Evolutionary conservation across 2,888 invertebrate genomes (phyloP).

Genomic region (Drosophila anomalata): DNA sequence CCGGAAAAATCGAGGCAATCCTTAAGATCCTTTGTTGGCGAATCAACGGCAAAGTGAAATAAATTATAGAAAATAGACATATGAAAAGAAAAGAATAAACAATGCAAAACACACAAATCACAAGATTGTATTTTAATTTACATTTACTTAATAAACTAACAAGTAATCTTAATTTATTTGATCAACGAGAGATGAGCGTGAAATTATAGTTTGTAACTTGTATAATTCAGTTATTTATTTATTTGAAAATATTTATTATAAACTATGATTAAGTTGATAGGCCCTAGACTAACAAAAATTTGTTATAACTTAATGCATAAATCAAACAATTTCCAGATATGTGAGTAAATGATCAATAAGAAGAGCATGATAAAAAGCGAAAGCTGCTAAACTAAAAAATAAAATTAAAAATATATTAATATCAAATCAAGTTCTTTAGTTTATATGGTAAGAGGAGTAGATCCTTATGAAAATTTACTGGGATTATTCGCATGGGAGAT

Average conservation of each 20-base stretch:
- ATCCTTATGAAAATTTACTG: slow-evolving; percentile 6
- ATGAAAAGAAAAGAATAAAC: neutral
- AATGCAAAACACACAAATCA: slow-evolving; percentile 57
- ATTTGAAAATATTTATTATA: slow-evolving; percentile 62
- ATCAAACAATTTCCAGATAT: slow-evolving; percentile 34
- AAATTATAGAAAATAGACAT: slow-evolving; percentile 10
- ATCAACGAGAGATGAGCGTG: slow-evolving; percentile 39
- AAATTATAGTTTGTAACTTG: slow-evolving; percentile 57
- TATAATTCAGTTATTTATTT: slow-evolving; percentile 68
- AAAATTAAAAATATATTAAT: slow-evolving; percentile 49
- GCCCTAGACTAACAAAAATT: slow-evolving; percentile 65
- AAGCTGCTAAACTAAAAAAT: slow-evolving; percentile 49
- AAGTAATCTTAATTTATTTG: slow-evolving; percentile 51
- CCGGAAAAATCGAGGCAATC: neutral
- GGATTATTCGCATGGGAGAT: slow-evolving; percentile 54
- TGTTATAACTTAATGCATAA: slow-evolving; percentile 42
- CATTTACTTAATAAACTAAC: slow-evolving; percentile 44
- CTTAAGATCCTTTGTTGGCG: slow-evolving; percentile 6
- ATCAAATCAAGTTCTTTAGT: slow-evolving; percentile 29
- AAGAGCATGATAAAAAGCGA: slow-evolving; percentile 57
- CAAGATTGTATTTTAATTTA: slow-evolving; percentile 60
- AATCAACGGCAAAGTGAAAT: slow-evolving; percentile 52
- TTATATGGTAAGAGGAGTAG: slow-evolving; percentile 36
- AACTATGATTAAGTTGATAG: slow-evolving; percentile 46
- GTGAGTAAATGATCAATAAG: slow-evolving; percentile 38